phyloP scores from a whole-genome alignment of 2,113 vertebrate species.

The Riparia riparia region DNA sequence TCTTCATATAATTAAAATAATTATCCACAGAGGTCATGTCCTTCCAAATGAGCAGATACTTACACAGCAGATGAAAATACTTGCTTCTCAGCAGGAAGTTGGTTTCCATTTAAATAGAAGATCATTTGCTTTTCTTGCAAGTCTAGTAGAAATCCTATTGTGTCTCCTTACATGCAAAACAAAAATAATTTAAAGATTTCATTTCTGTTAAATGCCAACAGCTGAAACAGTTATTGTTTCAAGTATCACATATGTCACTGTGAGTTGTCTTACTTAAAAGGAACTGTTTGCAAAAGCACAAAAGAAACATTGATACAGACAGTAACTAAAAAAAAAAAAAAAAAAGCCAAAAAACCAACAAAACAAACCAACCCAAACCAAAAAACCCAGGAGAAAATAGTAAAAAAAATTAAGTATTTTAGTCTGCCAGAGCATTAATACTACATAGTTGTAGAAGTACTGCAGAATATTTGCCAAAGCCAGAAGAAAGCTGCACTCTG shows the following conservation, averaged over 20 bases:
- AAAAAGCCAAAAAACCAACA: background rate
- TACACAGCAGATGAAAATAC: conserved; percentile 97
- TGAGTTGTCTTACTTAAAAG: background rate
- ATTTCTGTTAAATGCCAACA: background rate
- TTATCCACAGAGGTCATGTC: background rate
- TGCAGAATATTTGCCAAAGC: background rate
- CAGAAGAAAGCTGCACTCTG: background rate
- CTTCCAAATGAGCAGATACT: conserved; percentile 68
- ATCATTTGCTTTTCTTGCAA: conserved; percentile 99
- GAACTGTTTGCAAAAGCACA: background rate
- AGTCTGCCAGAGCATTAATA: background rate
- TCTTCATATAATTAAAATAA: background rate
- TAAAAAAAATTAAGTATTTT: background rate
- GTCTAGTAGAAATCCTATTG: conserved; percentile 95
- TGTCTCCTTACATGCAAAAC: conserved; percentile 86
- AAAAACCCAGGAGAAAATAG: background rate
- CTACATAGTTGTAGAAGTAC: background rate
- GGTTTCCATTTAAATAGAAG: conserved; percentile 97
- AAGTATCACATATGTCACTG: background rate
- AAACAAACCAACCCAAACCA: background rate
- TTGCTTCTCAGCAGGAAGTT: conserved; percentile 96
- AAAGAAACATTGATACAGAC: background rate
- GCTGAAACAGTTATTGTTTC: background rate
- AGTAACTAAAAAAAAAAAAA: background rate
- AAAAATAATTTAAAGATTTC: conserved; percentile 38